Conservation (phyloP, 2,888 invertebrate genomes). For the Antheraea yamamai region DNA sequence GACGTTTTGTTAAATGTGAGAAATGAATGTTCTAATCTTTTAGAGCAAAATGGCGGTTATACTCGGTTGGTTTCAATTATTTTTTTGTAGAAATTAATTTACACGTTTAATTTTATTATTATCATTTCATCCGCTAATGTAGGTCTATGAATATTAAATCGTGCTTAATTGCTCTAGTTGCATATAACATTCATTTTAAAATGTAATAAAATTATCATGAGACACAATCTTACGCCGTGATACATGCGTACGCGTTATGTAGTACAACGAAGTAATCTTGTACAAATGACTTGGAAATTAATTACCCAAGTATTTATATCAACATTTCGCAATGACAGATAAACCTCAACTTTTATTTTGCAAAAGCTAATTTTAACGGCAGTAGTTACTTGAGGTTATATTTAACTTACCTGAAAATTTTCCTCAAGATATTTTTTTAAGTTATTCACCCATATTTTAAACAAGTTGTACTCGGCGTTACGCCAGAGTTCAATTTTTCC, state of each 20-base stretch:
- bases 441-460: background rate
- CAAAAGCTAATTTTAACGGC: background rate
- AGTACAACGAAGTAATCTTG: background rate
- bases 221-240: conserved; percentile 32
- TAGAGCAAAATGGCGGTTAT: conserved; percentile 27
- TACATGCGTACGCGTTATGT: conserved; percentile 6
- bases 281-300: background rate
- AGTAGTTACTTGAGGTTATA: background rate
- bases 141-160: conserved; percentile 31
- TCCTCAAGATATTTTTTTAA: background rate
- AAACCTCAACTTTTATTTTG: background rate
- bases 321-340: background rate
- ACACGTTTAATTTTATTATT: conserved; percentile 38
- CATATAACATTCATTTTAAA: conserved; percentile 25
- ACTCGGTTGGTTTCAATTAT: conserved; percentile 27
- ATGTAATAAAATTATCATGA: conserved; percentile 31
- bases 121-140: conserved; percentile 38
- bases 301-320: background rate
- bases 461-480: background rate
- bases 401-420: background rate
- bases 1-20: conserved; percentile 52
- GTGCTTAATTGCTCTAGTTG: conserved; percentile 35
- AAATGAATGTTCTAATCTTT: conserved; percentile 32
- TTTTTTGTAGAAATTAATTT: conserved; percentile 39
- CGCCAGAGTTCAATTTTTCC: too few relatives aligned